These are phyloP conservation scores for Lycopodina hypogea DNA, from an alignment of 37 sponge, comb jelly and placozoan genomes.

Conservation along the genomic window DNA sequence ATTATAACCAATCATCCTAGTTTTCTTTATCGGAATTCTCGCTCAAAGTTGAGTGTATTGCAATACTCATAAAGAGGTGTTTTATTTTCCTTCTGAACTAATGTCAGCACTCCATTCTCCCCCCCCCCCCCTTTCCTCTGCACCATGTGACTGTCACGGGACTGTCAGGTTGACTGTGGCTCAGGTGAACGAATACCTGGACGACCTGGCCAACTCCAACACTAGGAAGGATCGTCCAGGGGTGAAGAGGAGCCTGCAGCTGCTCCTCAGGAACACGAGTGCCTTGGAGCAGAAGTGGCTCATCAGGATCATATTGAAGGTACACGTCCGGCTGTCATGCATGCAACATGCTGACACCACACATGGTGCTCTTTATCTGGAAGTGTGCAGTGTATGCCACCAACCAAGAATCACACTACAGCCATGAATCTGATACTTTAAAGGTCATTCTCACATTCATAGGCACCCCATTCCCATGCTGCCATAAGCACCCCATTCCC, in stretches of 20 bases:
- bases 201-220: constrained; percentile 72
- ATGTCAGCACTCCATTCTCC: too few species aligned
- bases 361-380: background rate
- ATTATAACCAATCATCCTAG: too few species aligned
- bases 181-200: constrained; percentile 77
- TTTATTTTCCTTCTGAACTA: background rate
- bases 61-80: background rate
- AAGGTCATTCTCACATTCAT: too few species aligned
- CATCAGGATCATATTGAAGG: constrained; percentile 93
- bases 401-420: too few species aligned
- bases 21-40: too few species aligned
- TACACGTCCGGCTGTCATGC: background rate
- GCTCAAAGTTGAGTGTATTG: background rate
- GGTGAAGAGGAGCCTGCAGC: constrained; percentile 71
- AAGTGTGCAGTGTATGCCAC: background rate
- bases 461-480: too few species aligned
- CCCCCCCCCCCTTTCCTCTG: too few species aligned
- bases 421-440: too few species aligned
- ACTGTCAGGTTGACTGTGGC: constrained; percentile 67
- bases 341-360: background rate
- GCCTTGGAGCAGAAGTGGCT: constrained; percentile 97
- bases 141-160: too few species aligned
- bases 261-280: constrained; percentile 76
- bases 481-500: too few species aligned
- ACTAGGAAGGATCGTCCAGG: constrained; percentile 63